Percentiles rank a stretch among this genome's conserved stretches.
phyloP scores from a whole-genome alignment of 2,113 vertebrate genomes.

The Platichthys flesus region DNA sequence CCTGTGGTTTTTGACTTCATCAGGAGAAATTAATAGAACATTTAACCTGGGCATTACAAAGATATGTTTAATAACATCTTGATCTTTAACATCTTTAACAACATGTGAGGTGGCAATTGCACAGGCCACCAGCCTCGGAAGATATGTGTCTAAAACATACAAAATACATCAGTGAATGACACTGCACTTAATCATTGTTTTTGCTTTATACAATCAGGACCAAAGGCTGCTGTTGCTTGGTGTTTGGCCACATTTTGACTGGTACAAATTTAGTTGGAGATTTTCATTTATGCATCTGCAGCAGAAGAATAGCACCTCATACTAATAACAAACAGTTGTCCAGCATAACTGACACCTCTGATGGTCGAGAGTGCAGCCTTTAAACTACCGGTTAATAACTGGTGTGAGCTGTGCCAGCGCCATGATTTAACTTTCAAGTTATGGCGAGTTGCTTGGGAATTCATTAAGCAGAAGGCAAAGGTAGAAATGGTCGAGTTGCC shows the following conservation, averaged over 20 bases:
- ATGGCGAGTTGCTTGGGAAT: constrained; percentile 3
- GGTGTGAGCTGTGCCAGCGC: background rate
- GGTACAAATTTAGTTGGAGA: constrained; percentile 55
- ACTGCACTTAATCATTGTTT: constrained; percentile 51
- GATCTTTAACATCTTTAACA: background rate
- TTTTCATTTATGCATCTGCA: constrained; percentile 53
- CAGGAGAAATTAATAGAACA: too few relatives aligned
- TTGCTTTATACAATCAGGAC: constrained; percentile 45
- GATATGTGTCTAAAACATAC: constrained; percentile 12
- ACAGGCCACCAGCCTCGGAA: constrained; percentile 22
- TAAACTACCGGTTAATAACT: constrained; percentile 14
- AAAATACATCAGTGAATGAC: constrained; percentile 56
- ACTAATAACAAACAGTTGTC: constrained; percentile 26
- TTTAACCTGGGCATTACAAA: too few relatives aligned
- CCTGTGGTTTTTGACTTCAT: too few relatives aligned
- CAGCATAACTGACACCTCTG: constrained; percentile 27
- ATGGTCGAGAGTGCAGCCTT: background rate
- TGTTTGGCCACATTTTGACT: constrained; percentile 61
- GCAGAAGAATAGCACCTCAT: constrained; percentile 11
- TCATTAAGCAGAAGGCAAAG: constrained; percentile 37
- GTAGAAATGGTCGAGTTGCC: constrained; percentile 17
- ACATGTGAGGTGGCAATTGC: constrained; percentile 4
- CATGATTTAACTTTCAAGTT: constrained; percentile 9
- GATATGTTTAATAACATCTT: background rate
- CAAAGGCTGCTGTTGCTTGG: constrained; percentile 55